phyloP scores from a whole-genome alignment of 2,888 invertebrate genomes.

The Arctia plantaginis region DNA sequence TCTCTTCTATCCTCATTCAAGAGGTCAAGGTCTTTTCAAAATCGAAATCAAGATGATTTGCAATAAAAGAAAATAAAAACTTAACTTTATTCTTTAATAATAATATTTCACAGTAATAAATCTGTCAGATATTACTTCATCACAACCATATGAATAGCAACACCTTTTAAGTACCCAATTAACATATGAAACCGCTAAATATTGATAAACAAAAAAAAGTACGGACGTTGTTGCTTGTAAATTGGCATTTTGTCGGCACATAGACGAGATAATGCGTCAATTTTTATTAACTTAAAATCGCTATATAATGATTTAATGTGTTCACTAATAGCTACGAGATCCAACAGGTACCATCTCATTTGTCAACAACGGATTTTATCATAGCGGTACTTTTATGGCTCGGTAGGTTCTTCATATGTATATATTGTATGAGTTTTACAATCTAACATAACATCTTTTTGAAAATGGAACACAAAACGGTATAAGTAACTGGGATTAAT shows the following conservation, averaged over 20 bases:
- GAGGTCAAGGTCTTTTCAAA: too few species aligned
- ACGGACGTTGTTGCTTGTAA: slow-evolving; percentile 25
- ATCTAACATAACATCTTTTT: too few species aligned
- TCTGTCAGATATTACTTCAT: not conserved
- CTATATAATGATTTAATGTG: slow-evolving; percentile 2
- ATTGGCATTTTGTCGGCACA: slow-evolving; percentile 17
- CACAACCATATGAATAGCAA: not conserved
- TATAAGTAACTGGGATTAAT: too few species aligned
- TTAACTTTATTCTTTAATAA: not conserved
- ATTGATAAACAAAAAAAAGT: slow-evolving; percentile 5
- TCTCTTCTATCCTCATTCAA: too few species aligned
- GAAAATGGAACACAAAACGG: too few species aligned
- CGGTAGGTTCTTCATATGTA: not conserved
- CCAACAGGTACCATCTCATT: slow-evolving; percentile 15
- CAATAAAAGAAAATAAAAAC: too few species aligned
- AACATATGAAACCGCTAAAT: not conserved
- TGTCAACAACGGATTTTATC: not conserved
- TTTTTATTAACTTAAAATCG: slow-evolving; percentile 22
- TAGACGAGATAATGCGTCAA: slow-evolving; percentile 12
- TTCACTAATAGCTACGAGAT: slow-evolving; percentile 16
- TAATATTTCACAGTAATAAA: not conserved
- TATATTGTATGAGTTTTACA: not conserved
- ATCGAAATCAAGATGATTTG: too few species aligned
- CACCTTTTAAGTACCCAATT: not conserved
- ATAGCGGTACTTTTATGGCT: not conserved